Evolutionary conservation across 1,140 invertebrate species (phyloP), one percentile per base, ranked within the genome.

Genomic region (Sminthurinus signatus): DNA sequence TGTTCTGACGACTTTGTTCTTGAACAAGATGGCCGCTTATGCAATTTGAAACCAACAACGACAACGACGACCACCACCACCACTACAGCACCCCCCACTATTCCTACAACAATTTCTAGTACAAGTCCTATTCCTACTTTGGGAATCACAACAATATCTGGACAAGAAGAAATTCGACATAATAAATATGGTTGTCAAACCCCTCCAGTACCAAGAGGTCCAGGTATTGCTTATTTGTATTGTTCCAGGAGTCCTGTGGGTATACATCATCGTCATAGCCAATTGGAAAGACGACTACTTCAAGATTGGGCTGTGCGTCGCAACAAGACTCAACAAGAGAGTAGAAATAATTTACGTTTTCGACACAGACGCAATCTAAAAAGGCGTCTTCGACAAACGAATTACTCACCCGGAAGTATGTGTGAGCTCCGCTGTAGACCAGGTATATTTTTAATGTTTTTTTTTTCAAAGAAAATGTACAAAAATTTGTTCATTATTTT

Each of bases 1-100:
- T 85, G 84, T 73, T 79, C 80, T 4, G 76, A 80, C 23, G 83
- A 82, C 15, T 82, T 75, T 61, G 64, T 73, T 25, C 67, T 82
- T 12, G 73, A 75, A 25, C 64, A 75, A 14, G 81, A 84, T 67
- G 76, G 77, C 2, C 79, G 77, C 51, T 79, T 76, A 2, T 85
- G 83, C 66, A 70, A 77, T 65, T 21, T 39, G 5, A 23, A 25
- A 36, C 67, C 62, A 19, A 66, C 67, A 0, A 65, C 69, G 0
- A 68, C 66, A 1, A 60, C 65, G 0, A 63, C 70, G 0, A 72
- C 70, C 1, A 66, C 65, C 1, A 71, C 69, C 0, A 68, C 69
- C 1, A 48, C 64, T 14, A 43, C 63, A 21, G 19, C 59, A 27
- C 12, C 64, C 3, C 21, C 58, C 14, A 39, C 60, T 15, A 59